A percentile compares a stretch with the other conserved stretches of the same genome.
Conservation (phyloP, 2,113 vertebrate genomes). For the Sinocyclocheilus rhinocerous region DNA sequence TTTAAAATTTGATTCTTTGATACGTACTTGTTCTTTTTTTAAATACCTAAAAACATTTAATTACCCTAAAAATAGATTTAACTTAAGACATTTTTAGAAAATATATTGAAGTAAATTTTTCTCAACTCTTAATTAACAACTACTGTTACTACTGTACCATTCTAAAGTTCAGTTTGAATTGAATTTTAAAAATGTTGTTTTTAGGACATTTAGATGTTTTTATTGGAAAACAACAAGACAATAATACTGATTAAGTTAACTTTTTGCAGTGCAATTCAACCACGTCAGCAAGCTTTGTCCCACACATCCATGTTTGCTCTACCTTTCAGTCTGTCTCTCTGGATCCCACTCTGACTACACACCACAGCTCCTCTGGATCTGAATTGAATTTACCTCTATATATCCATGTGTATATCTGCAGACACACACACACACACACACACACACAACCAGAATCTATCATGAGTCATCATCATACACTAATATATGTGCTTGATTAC, state of each 20-base stretch:
- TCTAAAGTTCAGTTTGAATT: no score
- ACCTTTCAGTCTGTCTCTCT: background rate
- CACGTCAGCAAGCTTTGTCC: background rate
- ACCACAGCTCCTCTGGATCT: background rate
- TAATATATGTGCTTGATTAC: slow-evolving; percentile 37
- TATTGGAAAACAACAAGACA: background rate
- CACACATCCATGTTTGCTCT: background rate
- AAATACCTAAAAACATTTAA: no score
- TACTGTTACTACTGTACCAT: no score
- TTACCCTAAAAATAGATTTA: no score
- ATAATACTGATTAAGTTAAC: background rate
- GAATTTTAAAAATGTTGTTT: background rate
- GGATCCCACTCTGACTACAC: background rate
- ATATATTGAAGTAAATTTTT: no score
- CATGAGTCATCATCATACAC: background rate
- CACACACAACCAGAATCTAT: background rate
- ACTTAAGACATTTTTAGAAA: no score
- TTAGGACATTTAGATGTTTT: background rate
- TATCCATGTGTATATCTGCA: background rate
- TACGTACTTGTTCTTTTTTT: no score
- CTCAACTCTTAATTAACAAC: no score
- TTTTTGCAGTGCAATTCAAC: no score
- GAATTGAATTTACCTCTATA: background rate
- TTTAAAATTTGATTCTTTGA: background rate
- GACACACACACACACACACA: slow-evolving; percentile 22